Percentiles rank a stretch among this genome's conserved stretches.
These are phyloP conservation scores for Varecia variegata DNA, from an alignment of 2,797 vertebrate species.

Conservation along the genomic window DNA sequence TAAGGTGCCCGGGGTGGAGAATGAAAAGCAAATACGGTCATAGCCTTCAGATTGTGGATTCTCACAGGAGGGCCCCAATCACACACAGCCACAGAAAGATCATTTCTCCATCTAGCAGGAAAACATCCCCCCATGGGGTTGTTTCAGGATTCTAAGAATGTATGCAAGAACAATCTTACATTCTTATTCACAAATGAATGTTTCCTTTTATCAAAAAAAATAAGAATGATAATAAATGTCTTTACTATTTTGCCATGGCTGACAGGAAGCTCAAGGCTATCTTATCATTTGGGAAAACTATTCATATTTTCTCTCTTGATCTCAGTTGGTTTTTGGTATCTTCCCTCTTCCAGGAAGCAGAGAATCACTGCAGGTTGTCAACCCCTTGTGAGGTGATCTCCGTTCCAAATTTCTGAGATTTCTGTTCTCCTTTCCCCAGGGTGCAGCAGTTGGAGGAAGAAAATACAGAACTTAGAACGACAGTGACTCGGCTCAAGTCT, in stretches of 20 bases:
- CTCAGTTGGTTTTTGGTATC: neutral
- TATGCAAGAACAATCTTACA: neutral
- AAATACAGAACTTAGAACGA: conserved; percentile 88
- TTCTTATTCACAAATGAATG: neutral
- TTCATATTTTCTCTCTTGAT: neutral
- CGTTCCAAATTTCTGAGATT: neutral
- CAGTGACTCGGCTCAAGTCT: conserved; percentile 90
- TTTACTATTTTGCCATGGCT: neutral
- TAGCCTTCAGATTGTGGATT: neutral
- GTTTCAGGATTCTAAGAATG: neutral
- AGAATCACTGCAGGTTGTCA: neutral
- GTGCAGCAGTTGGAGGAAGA: conserved; percentile 94
- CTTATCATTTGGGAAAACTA: neutral
- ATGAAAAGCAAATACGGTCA: accelerated
- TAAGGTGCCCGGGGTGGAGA: neutral
- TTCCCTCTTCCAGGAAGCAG: neutral
- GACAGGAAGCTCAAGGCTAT: neutral
- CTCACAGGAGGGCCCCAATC: neutral
- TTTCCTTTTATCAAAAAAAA: neutral
- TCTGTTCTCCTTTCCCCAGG: conserved; percentile 79
- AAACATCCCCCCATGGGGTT: accelerated
- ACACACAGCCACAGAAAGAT: neutral
- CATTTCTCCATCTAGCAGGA: neutral
- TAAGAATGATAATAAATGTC: neutral
- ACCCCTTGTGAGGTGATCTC: neutral